A percentile compares a stretch with the other conserved stretches of the same genome.
These are phyloP conservation scores for Hylia prasina DNA, from an alignment of 2,113 vertebrate species.

Conservation along the genomic window DNA sequence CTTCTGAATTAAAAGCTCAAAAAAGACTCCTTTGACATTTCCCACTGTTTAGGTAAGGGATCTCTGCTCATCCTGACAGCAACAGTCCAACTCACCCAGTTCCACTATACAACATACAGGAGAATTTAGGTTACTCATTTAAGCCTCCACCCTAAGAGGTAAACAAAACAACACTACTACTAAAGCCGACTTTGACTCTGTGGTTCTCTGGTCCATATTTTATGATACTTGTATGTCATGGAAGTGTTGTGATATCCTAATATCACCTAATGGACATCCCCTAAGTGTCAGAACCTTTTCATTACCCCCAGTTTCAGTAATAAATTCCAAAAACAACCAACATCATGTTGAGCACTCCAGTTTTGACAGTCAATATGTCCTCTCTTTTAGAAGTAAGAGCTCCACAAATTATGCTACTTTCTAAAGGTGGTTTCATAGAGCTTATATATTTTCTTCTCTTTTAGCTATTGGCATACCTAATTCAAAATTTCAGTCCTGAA, in stretches of 20 bases:
- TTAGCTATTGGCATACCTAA: not conserved
- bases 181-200: not conserved
- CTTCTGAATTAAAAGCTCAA: not conserved
- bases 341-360: not conserved
- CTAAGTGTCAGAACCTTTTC: not conserved
- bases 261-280: not conserved
- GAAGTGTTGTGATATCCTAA: not conserved
- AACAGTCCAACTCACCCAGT: fast-evolving
- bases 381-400: not conserved
- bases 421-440: not conserved
- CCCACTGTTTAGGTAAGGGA: not conserved
- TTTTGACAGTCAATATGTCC: not conserved
- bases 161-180: not conserved
- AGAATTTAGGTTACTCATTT: not conserved
- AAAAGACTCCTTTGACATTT: not conserved
- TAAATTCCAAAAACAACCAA: not conserved
- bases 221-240: not conserved
- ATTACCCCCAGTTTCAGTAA: not conserved
- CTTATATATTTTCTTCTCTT: not conserved
- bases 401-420: not conserved
- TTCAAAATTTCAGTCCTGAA: not conserved
- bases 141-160: not conserved
- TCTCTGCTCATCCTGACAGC: not conserved
- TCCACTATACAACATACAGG: not conserved
- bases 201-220: not conserved